A percentile compares a stretch with the other conserved stretches of the same genome.
Conservation (phyloP, 2,888 invertebrate species). For the Hedychridium roseum region DNA sequence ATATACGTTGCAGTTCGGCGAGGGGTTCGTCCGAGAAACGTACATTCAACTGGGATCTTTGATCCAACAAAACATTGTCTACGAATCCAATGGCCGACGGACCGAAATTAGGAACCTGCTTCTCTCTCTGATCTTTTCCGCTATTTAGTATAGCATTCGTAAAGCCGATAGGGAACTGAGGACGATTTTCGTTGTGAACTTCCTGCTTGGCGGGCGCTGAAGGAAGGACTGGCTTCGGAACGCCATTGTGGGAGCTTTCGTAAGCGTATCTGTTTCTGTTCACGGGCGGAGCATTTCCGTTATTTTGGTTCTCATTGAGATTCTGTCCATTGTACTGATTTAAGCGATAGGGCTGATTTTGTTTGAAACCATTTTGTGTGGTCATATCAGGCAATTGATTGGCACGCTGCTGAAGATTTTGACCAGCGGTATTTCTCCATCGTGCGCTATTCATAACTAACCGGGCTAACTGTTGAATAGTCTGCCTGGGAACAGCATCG, state of each 20-base stretch:
- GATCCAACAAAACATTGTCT: slow-evolving; percentile 12
- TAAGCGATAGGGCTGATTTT: too few species aligned
- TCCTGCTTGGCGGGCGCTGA: too few species aligned
- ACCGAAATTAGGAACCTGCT: too few species aligned
- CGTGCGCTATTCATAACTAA: slow-evolving; percentile 59
- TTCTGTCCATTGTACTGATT: too few species aligned
- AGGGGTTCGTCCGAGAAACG: slow-evolving; percentile 38
- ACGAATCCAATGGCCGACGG: slow-evolving; percentile 19
- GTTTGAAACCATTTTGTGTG: too few species aligned
- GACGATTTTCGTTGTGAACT: neutral
- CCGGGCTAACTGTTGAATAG: slow-evolving; percentile 57
- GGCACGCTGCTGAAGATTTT: slow-evolving; percentile 19
- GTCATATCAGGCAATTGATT: too few species aligned
- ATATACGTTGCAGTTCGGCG: slow-evolving; percentile 32
- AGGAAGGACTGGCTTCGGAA: too few species aligned
- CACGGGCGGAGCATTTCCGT: too few species aligned
- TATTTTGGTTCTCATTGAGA: too few species aligned
- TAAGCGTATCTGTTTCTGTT: too few species aligned
- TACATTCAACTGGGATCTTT: slow-evolving; percentile 31
- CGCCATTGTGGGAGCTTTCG: too few species aligned
- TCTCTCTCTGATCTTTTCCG: too few species aligned
- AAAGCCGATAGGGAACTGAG: slow-evolving; percentile 41
- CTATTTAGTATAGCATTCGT: slow-evolving; percentile 23
- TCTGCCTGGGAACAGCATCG: slow-evolving; percentile 43
- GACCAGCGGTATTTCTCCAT: slow-evolving; percentile 46